Evolutionary conservation across 2,113 vertebrate species (phyloP).

Genomic region (Triplophysa siluroides): DNA sequence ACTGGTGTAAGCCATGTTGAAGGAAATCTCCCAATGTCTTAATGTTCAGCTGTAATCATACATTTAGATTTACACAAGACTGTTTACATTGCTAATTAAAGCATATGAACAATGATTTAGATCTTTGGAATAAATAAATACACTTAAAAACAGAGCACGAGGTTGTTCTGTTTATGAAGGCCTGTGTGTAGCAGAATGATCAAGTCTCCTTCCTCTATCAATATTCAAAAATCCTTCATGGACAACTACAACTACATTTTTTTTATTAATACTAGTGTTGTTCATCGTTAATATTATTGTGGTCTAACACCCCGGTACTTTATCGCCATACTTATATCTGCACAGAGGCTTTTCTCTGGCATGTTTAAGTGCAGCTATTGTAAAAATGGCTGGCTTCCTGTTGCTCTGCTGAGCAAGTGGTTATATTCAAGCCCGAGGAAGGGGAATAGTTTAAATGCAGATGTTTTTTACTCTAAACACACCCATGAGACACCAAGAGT

Average conservation of each 20-base stretch:
- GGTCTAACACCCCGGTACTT: slow-evolving; percentile 50
- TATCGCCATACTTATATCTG: slow-evolving; percentile 57
- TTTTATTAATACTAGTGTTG: slow-evolving; percentile 46
- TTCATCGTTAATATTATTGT: background rate
- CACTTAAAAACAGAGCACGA: background rate
- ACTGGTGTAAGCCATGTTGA: slow-evolving; percentile 60
- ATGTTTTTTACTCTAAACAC: slow-evolving; percentile 81
- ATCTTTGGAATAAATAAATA: background rate
- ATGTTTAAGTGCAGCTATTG: slow-evolving; percentile 75
- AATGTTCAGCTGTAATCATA: slow-evolving; percentile 65
- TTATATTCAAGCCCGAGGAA: slow-evolving; percentile 79
- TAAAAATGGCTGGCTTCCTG: slow-evolving; percentile 79
- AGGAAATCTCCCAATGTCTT: slow-evolving; percentile 70
- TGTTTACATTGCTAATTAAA: slow-evolving; percentile 63
- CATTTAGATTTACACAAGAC: slow-evolving; percentile 61
- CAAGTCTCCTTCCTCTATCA: background rate
- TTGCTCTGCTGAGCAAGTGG: slow-evolving; percentile 77
- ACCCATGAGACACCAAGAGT: slow-evolving; percentile 56
- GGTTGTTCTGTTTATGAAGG: background rate
- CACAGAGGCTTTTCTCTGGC: slow-evolving; percentile 65
- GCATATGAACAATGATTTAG: slow-evolving; percentile 2
- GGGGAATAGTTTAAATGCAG: slow-evolving; percentile 81
- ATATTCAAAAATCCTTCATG: background rate
- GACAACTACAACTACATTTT: background rate
- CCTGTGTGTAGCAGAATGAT: background rate